Conservation (phyloP, 2,797 vertebrate species). For the Gallinago stenura region DNA sequence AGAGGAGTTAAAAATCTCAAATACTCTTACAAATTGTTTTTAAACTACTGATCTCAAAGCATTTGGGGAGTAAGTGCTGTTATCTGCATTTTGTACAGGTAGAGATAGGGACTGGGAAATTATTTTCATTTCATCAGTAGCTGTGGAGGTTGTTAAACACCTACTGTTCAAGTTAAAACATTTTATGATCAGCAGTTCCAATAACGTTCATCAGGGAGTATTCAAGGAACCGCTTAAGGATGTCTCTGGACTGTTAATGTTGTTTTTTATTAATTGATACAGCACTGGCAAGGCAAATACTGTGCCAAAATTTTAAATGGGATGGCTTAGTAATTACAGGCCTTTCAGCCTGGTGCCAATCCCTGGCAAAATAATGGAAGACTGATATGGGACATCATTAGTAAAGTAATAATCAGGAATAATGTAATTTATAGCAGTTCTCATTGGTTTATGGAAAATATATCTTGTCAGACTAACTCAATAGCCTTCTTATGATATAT, state of each 20-base stretch:
- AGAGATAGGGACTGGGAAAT: background rate
- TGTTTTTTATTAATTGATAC: constrained; percentile 62
- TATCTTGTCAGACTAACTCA: constrained; percentile 38
- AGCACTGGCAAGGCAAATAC: constrained; percentile 23
- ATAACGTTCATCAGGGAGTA: constrained; percentile 32
- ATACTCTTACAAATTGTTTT: background rate
- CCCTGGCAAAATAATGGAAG: constrained; percentile 49
- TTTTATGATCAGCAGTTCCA: constrained; percentile 40
- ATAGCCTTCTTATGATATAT: constrained; percentile 5
- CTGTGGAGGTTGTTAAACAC: background rate
- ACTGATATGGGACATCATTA: constrained; percentile 36
- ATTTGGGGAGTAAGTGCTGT: background rate
- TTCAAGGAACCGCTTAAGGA: constrained; percentile 43
- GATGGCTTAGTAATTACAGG: constrained; percentile 41
- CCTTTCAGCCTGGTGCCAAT: constrained; percentile 43
- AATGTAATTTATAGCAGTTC: constrained; percentile 58
- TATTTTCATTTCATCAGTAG: background rate
- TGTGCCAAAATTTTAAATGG: constrained; percentile 66
- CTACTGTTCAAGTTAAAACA: background rate
- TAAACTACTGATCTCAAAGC: background rate
- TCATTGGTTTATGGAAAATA: constrained; percentile 51
- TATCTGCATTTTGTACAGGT: background rate
- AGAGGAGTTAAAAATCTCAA: background rate
- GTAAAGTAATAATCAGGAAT: constrained; percentile 56
- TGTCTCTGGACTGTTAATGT: constrained; percentile 47